phyloP scores from a whole-genome alignment of 2,797 vertebrate genomes.

The Hoplostethus mediterraneus region DNA sequence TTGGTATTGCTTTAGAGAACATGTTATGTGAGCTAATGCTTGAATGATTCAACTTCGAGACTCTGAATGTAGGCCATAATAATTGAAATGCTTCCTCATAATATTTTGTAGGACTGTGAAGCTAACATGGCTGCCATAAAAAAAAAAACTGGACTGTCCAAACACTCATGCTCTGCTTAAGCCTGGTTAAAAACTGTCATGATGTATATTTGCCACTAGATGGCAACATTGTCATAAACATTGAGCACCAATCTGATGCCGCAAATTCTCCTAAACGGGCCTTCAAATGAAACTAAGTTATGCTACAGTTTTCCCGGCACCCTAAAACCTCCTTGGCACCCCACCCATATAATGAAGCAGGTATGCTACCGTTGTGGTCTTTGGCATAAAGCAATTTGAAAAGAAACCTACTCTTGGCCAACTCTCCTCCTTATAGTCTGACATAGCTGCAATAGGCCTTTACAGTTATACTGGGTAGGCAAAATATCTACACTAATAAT shows the following conservation, averaged over 20 bases:
- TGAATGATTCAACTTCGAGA: too few species aligned
- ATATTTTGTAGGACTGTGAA: conserved; percentile 13
- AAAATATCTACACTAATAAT: neutral
- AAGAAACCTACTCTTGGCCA: neutral
- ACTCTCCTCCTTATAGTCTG: neutral
- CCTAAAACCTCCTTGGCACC: too few species aligned
- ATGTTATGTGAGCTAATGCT: too few species aligned
- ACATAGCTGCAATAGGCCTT: neutral
- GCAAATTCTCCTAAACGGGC: neutral
- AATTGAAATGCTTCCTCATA: neutral
- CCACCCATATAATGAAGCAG: neutral
- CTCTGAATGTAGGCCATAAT: neutral
- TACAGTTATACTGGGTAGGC: neutral
- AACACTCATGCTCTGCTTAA: conserved; percentile 16
- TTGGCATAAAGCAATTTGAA: neutral
- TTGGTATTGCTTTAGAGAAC: too few species aligned
- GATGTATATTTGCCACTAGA: conserved; percentile 58
- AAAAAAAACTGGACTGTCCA: conserved; percentile 45
- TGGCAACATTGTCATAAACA: conserved; percentile 47
- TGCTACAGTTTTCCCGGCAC: too few species aligned
- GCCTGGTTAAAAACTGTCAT: neutral
- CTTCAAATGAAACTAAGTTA: neutral
- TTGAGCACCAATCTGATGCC: neutral
- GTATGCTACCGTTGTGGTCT: neutral
- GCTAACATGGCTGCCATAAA: conserved; percentile 67